Evolutionary conservation across 2,797 vertebrate species (phyloP).

Genomic region (Oryzias sinensis): DNA sequence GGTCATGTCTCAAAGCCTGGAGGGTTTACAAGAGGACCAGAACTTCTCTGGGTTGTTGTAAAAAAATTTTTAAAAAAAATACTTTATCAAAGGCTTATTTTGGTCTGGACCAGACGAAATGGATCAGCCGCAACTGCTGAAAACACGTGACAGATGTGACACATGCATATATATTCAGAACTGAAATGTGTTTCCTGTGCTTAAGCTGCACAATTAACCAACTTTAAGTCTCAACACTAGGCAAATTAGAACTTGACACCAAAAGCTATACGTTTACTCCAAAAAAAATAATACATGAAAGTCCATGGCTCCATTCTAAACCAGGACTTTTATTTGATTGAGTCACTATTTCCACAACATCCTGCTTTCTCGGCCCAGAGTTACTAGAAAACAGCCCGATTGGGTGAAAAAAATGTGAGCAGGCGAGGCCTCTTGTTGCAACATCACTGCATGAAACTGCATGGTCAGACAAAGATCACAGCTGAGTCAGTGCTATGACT

Average conservation of each 20-base stretch:
- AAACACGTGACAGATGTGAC: slow-evolving; percentile 69
- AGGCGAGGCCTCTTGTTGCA: no score
- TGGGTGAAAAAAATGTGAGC: no score
- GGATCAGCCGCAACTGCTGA: slow-evolving; percentile 60
- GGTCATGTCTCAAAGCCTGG: slow-evolving; percentile 53
- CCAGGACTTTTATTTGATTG: slow-evolving; percentile 32
- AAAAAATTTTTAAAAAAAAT: slow-evolving; percentile 12
- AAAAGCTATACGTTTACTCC: not conserved
- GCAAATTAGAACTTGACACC: slow-evolving; percentile 30
- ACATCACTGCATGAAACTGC: no score
- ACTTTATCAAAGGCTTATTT: slow-evolving; percentile 44
- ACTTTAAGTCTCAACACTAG: slow-evolving; percentile 27
- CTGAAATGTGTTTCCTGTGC: slow-evolving; percentile 14
- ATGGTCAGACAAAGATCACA: not conserved
- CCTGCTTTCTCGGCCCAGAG: slow-evolving; percentile 27
- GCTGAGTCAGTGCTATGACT: not conserved
- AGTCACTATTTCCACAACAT: slow-evolving; percentile 33
- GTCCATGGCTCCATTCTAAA: slow-evolving; percentile 12
- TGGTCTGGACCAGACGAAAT: slow-evolving; percentile 49
- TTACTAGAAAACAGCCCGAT: no score
- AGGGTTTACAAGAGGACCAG: slow-evolving; percentile 41
- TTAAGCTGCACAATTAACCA: slow-evolving; percentile 10
- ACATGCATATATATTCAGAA: slow-evolving; percentile 16
- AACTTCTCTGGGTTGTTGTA: slow-evolving; percentile 58
- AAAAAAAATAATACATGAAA: slow-evolving; percentile 1